Conservation (phyloP, 2,797 vertebrate genomes). For the Hephaestus fuliginosus region DNA sequence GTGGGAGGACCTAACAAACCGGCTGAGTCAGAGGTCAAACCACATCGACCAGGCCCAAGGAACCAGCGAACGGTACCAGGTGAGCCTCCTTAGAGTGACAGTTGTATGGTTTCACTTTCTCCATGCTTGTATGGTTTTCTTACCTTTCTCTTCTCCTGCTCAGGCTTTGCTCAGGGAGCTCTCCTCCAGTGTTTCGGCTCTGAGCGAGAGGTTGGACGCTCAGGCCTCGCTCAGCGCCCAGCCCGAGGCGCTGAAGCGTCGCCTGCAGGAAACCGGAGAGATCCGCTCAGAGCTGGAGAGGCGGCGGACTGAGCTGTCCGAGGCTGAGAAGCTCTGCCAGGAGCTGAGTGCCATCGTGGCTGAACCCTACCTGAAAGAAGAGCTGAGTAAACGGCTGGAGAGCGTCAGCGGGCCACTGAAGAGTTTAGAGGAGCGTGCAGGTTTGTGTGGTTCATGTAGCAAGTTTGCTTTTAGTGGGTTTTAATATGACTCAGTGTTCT, state of each 20-base stretch:
- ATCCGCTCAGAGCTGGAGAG: conserved; percentile 94
- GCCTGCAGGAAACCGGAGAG: conserved; percentile 95
- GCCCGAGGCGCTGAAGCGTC: conserved; percentile 92
- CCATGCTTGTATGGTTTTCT: neutral
- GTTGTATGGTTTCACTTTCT: neutral
- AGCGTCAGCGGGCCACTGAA: conserved; percentile 91
- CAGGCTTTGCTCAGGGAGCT: conserved; percentile 89
- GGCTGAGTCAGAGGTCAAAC: conserved; percentile 90
- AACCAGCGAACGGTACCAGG: conserved; percentile 93
- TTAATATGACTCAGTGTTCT: neutral
- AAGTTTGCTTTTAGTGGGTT: neutral
- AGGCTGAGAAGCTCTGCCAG: conserved; percentile 90
- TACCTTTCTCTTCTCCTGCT: neutral
- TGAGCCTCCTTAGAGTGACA: neutral
- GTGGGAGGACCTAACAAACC: conserved; percentile 91
- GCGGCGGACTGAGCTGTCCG: conserved; percentile 86
- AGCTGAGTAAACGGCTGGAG: conserved; percentile 94
- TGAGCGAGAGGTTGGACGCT: conserved; percentile 89
- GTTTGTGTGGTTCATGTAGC: conserved; percentile 72
- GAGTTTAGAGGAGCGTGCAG: conserved; percentile 95
- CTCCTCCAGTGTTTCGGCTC: conserved; percentile 88
- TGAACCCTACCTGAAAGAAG: conserved; percentile 97
- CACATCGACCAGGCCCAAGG: conserved; percentile 94
- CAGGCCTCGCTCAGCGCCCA: conserved; percentile 93
- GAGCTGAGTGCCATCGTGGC: conserved; percentile 93